phyloP scores from a whole-genome alignment of 2,888 invertebrate species.

The Drosophila nigricruria region DNA sequence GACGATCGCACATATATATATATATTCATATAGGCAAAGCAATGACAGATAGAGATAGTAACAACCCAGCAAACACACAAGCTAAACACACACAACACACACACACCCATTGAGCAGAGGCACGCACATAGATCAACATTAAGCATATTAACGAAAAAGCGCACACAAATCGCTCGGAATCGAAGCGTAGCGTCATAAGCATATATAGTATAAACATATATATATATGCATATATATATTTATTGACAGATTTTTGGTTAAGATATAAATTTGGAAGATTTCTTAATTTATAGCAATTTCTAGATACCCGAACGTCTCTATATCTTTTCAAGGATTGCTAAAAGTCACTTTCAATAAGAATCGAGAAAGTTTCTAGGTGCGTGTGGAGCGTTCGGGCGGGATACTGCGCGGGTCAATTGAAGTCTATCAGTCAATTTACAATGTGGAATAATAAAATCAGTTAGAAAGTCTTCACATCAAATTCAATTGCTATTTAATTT shows the following conservation, averaged over 20 bases:
- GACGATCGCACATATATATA: constrained; percentile 52
- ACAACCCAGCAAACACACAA: constrained; percentile 64
- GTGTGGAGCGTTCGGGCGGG: constrained; percentile 3
- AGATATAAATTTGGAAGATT: constrained; percentile 8
- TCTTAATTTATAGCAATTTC: constrained; percentile 10
- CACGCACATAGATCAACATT: constrained; percentile 45
- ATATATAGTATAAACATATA: constrained; percentile 5
- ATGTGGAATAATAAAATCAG: constrained; percentile 46
- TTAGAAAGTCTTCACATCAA: constrained; percentile 33
- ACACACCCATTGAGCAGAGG: constrained; percentile 2
- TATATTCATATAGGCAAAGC: constrained; percentile 45
- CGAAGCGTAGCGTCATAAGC: constrained; percentile 32
- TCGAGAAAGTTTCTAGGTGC: constrained; percentile 27
- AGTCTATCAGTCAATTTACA: constrained; percentile 58
- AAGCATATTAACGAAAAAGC: constrained; percentile 55
- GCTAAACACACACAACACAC: constrained; percentile 37
- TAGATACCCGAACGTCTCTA: neutral
- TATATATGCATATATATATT: neutral
- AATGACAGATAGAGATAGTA: constrained; percentile 69
- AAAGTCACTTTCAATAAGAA: constrained; percentile 10
- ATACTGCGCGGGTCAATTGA: constrained; percentile 42
- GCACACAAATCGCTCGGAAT: constrained; percentile 65
- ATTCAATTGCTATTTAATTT: constrained; percentile 52
- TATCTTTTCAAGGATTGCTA: constrained; percentile 9
- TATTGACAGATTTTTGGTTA: constrained; percentile 1